Percentiles rank a stretch among this genome's conserved stretches.
Evolutionary conservation across 2,888 invertebrate genomes (phyloP).

Genomic region (Eristalinus sepulchralis): DNA sequence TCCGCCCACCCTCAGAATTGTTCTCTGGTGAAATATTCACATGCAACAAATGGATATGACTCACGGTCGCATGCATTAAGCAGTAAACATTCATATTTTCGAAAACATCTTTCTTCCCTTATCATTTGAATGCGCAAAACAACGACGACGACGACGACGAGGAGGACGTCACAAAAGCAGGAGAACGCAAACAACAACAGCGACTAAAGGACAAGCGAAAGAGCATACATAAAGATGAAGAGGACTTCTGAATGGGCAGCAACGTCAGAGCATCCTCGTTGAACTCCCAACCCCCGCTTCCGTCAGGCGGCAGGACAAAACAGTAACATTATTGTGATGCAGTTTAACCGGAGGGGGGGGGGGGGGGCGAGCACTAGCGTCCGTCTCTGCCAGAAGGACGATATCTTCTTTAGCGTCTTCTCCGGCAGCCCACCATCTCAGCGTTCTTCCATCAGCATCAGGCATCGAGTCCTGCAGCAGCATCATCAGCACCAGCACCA

Average conservation of each 20-base stretch:
- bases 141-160: background rate
- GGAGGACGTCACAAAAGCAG: background rate
- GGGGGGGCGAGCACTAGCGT: background rate
- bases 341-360: constrained; percentile 7
- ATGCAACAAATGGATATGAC: constrained; percentile 28
- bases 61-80: constrained; percentile 25
- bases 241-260: constrained; percentile 22
- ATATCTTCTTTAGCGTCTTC: background rate
- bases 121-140: constrained; percentile 20
- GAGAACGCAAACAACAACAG: background rate
- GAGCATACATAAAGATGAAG: constrained; percentile 42
- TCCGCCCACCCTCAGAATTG: background rate
- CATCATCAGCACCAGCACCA: too few relatives aligned
- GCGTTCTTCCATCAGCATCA: background rate
- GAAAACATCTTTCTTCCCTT: constrained; percentile 39
- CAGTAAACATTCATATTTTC: constrained; percentile 20
- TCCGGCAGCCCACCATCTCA: background rate
- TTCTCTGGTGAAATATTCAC: constrained; percentile 1
- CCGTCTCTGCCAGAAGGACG: constrained; percentile 11
- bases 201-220: constrained; percentile 11
- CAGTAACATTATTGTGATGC: constrained; percentile 53
- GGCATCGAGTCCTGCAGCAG: background rate
- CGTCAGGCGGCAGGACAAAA: constrained; percentile 13
- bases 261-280: constrained; percentile 16
- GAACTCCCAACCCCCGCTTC: background rate